Conservation (phyloP, 2,797 vertebrate species). For the Morus bassanus region DNA sequence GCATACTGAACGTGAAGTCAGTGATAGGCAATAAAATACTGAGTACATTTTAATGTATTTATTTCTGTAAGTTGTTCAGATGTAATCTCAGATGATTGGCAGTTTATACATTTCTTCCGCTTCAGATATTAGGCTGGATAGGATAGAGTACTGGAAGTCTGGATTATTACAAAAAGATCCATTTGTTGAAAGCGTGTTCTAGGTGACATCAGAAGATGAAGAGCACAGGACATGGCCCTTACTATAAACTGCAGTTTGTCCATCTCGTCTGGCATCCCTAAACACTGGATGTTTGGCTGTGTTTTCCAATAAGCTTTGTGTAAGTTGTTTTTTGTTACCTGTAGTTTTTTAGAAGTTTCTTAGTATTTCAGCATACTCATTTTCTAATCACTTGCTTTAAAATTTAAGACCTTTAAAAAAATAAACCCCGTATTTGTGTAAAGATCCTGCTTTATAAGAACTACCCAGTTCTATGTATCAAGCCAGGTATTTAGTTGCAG, state of each 20-base stretch:
- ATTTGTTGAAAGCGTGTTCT: not conserved
- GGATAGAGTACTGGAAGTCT: not conserved
- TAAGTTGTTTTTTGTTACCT: not conserved
- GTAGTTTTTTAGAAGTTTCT: not conserved
- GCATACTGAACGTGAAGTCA: not conserved
- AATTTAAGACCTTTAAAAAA: not conserved
- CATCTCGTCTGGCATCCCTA: not conserved
- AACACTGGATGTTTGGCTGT: not conserved
- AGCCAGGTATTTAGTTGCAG: not conserved
- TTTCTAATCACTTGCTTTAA: not conserved
- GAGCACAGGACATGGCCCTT: not conserved
- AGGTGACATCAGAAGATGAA: not conserved
- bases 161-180: not conserved
- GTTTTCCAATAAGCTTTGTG: not conserved
- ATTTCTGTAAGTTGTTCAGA: not conserved
- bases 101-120: not conserved
- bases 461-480: rapidly evolving
- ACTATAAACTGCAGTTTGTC: not conserved
- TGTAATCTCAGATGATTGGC: not conserved
- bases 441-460: not conserved
- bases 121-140: not conserved
- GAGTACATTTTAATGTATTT: not conserved
- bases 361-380: not conserved
- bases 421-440: not conserved
- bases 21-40: not conserved